Evolutionary conservation across 2,797 vertebrate species (phyloP).

Genomic region (Protonibea diacanthus): DNA sequence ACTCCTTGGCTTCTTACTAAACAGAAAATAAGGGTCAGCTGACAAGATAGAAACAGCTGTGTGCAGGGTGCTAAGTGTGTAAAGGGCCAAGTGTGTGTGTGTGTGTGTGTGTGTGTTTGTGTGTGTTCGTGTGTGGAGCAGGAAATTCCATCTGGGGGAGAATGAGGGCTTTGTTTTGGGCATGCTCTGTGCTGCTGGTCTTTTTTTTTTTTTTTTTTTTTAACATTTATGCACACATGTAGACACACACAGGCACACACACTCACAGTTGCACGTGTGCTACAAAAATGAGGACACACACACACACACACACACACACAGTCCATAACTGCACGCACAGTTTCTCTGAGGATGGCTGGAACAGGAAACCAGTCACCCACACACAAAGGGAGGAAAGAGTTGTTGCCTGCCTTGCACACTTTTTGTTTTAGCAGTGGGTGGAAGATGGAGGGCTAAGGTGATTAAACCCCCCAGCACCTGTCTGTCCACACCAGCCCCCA

Average conservation of each 20-base stretch:
- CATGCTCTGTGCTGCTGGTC: slow-evolving; percentile 60
- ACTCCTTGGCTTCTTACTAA: slow-evolving; percentile 50
- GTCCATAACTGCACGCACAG: slow-evolving; percentile 30
- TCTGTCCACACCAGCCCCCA: slow-evolving; percentile 57
- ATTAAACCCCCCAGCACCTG: slow-evolving; percentile 78
- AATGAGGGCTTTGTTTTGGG: slow-evolving; percentile 76
- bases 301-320: slow-evolving; percentile 21
- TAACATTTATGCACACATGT: slow-evolving; percentile 50
- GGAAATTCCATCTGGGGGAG: slow-evolving; percentile 73
- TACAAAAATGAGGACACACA: slow-evolving; percentile 31
- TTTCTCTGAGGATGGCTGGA: slow-evolving; percentile 61
- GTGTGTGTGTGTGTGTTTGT: slow-evolving; percentile 28
- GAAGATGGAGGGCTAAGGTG: slow-evolving; percentile 70
- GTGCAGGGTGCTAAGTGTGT: slow-evolving; percentile 53
- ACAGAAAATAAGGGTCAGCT: slow-evolving; percentile 70
- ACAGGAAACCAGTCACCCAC: slow-evolving; percentile 70
- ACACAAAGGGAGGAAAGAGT: slow-evolving; percentile 85
- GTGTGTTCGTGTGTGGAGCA: slow-evolving; percentile 53
- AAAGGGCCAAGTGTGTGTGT: slow-evolving; percentile 45
- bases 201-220: slow-evolving; percentile 33
- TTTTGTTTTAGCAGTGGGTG: slow-evolving; percentile 75
- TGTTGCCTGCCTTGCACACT: slow-evolving; percentile 81
- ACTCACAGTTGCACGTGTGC: slow-evolving; percentile 22
- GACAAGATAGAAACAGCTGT: slow-evolving; percentile 76
- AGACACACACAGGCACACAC: slow-evolving; percentile 32